phyloP scores from a whole-genome alignment of 2,113 vertebrate species.

The Castor canadensis region DNA sequence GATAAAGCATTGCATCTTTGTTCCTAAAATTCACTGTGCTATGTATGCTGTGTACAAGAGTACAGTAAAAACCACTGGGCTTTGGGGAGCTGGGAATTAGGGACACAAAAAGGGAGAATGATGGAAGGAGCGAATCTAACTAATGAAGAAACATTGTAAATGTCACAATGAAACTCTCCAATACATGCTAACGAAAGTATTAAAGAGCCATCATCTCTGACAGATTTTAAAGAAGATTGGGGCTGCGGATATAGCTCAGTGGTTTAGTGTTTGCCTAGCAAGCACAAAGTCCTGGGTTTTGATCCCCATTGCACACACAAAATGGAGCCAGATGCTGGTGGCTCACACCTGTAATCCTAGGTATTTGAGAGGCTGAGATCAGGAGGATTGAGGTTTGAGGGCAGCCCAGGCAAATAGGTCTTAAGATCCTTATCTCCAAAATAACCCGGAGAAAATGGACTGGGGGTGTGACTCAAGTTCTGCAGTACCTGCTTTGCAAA shows the following conservation, averaged over 20 bases:
- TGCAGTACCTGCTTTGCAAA: no score
- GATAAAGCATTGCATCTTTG: fast-evolving
- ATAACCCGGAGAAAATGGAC: no score
- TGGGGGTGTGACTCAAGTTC: no score
- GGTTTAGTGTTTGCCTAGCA: background rate
- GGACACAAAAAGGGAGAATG: no score
- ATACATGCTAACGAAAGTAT: no score
- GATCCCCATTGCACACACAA: no score
- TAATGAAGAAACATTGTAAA: no score
- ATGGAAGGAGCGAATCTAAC: no score
- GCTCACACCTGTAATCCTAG: background rate
- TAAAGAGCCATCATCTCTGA: background rate
- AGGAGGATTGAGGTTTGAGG: background rate
- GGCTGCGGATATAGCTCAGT: background rate
- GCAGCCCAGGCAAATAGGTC: no score
- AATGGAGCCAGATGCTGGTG: background rate
- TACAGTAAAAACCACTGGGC: background rate
- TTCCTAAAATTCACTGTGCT: background rate
- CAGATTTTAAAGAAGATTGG: background rate
- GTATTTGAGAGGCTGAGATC: background rate
- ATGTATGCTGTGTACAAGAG: fast-evolving
- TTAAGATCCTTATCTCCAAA: no score
- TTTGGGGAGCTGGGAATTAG: background rate
- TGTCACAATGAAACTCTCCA: no score
- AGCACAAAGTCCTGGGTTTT: background rate